phyloP scores from a whole-genome alignment of 2,888 invertebrate species.

The Tupiocoris notatus region DNA sequence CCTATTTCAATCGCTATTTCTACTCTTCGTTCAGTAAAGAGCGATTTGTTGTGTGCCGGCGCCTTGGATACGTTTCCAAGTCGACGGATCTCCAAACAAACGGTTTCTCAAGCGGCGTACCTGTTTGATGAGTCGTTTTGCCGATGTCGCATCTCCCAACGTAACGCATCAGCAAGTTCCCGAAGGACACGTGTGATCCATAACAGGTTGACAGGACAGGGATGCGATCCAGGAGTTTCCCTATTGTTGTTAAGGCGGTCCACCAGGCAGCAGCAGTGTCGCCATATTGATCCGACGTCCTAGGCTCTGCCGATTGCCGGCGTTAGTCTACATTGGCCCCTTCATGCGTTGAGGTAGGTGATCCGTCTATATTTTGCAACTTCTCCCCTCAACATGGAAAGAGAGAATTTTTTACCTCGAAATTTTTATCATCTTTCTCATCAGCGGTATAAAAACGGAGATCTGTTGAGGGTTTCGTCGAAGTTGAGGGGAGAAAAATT shows the following conservation, averaged over 20 bases:
- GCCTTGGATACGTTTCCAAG: slow-evolving; percentile 9
- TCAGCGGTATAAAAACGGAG: neutral
- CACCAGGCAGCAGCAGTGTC: neutral
- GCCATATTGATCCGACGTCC: slow-evolving; percentile 30
- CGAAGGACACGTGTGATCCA: slow-evolving; percentile 10
- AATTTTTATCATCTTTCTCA: neutral
- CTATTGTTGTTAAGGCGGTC: neutral
- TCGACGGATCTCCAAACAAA: slow-evolving; percentile 2
- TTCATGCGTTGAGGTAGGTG: slow-evolving; percentile 41
- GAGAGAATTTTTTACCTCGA: too few relatives aligned
- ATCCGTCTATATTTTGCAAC: too few relatives aligned
- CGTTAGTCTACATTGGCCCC: slow-evolving; percentile 36
- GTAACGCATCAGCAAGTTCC: neutral
- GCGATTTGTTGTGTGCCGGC: slow-evolving; percentile 29
- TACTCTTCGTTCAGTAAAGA: too few relatives aligned
- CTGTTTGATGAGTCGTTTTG: neutral
- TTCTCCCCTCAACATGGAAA: too few relatives aligned
- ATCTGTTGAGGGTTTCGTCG: neutral
- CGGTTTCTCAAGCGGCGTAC: too few relatives aligned
- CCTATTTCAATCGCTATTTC: too few relatives aligned
- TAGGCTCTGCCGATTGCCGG: slow-evolving; percentile 38
- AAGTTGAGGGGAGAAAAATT: neutral
- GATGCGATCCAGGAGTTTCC: slow-evolving; percentile 12
- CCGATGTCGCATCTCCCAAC: too few relatives aligned
- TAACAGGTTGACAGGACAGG: slow-evolving; percentile 20